Evolutionary conservation across 2,797 vertebrate species (phyloP), one percentile per base, ranked within the genome.

Genomic region (Neomorphus geoffroyi): DNA sequence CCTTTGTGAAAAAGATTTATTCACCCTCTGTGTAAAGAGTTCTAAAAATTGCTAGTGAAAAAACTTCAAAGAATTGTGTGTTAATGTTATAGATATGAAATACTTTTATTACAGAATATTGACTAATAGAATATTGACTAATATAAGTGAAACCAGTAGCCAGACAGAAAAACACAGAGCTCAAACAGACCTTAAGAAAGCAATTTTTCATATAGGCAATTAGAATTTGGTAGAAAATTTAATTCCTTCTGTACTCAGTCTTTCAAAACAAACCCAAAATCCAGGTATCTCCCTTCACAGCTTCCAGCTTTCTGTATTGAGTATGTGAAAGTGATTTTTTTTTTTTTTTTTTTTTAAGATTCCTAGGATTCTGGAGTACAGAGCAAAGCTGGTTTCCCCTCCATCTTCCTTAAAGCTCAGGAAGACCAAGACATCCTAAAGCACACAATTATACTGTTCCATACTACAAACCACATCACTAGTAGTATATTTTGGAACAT

Each of bases 261-360:
- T 77, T 87, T 53, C 35, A 94, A 90, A 91, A 75, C 43, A 92
- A 67, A 69, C 18, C 46, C 82, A 61, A 92, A 95, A 86, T 39
- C 66, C 66, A 93, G 80, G 43, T 61, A 83, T 15, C 13, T 27
- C 23, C 46, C 18, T 81, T 83, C 56, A 51, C 21, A 81, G 58
- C 32, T 93, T 67, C 69, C 75, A 85, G 28, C 43, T 43, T 92
- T 72, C 66, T 84, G 39, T 41, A 80, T 46, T 80, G 37, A 86
- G 28, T 64, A 81, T 50, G 26, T 66, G 39, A 88, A 90, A 93
- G 39, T 26, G 43, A 75, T 67, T 77, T 62, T 54, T 69, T 57
- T 54, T 67, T 77, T 62, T 54, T 69, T 57, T 54, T 22, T 77
- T 69, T 27, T n/a, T n/a, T n/a, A n/a, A 79, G 77, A 90, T 57